phyloP scores from a whole-genome alignment of 2,797 vertebrate species.

The Schizopygopsis malacanthus region DNA sequence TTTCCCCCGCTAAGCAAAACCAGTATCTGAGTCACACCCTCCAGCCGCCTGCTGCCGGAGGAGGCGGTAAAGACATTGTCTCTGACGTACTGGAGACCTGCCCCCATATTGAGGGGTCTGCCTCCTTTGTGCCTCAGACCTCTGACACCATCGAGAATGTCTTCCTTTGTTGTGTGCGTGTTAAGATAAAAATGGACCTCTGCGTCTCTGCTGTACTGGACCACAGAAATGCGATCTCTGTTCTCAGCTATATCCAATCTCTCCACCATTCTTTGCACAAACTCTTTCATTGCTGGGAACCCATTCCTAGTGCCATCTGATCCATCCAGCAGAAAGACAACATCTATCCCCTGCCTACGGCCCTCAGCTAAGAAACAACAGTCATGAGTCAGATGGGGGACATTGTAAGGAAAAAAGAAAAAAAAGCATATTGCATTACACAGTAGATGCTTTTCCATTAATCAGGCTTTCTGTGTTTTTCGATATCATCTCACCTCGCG shows the following conservation, averaged over 20 bases:
- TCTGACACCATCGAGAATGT: conserved; percentile 69
- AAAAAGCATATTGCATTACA: too few relatives aligned
- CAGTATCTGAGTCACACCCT: conserved; percentile 33
- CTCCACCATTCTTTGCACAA: too few relatives aligned
- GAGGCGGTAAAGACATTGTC: conserved; percentile 60
- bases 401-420: too few relatives aligned
- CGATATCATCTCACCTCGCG: too few relatives aligned
- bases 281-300: too few relatives aligned
- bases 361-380: conserved; percentile 22
- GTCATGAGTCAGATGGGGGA: too few relatives aligned
- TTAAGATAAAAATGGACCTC: too few relatives aligned
- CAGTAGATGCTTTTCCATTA: too few relatives aligned
- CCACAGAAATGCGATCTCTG: too few relatives aligned
- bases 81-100: conserved; percentile 79
- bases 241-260: too few relatives aligned
- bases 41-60: conserved; percentile 8
- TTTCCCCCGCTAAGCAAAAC: conserved; percentile 57
- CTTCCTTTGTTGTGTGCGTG: conserved; percentile 59
- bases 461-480: too few relatives aligned
- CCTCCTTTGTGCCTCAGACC: conserved; percentile 78
- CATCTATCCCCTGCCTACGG: conserved; percentile 66
- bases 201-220: too few relatives aligned
- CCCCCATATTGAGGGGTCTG: conserved; percentile 78
- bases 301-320: conserved; percentile 65
- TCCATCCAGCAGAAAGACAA: conserved; percentile 88